Base-by-base conservation (phyloP, 2,113 vertebrate genomes). In the Tricholaema leucomelas region DNA sequence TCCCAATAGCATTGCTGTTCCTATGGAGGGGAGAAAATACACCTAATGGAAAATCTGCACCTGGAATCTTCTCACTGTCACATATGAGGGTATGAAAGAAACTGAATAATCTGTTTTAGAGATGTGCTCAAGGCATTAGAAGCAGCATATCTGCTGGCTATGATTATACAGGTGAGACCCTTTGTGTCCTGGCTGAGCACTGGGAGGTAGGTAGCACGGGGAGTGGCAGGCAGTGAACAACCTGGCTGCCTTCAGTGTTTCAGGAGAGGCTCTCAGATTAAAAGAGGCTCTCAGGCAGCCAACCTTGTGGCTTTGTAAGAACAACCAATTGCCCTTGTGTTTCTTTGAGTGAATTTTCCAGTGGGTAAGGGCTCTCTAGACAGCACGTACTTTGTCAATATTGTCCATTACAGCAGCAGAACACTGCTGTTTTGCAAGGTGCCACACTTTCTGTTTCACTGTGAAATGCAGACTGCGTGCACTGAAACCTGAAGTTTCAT, bases 21-120 rank as follows among this genome's bases (percentile, higher is more conserved):
- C 15, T 38, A 65, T 0, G 2, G 13, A 38, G 30, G 7, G 9
- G 13, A 78, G 17, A 81, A 88, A 86, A 71, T 6, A 44, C 1
- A 28, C 23, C 6, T 30, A 31, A 70, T 9, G 15, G 59, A 69
- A 60, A 59, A 56, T 4, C 10, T 78, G 8, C 8, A 52, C 13
- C 33, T 17, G 3, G 1, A 36, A 28, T 63, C 18, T 61, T 69
- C 66, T 56, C 16, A 4, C 28, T 40, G 28, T 50, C 25, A 59
- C 0, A 0, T 36, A 42, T 1, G 25, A 76, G 5, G 13, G 6
- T 10, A 30, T 4, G n/a, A 2, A 48, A 58, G 20, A 60, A 84
- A 61, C 2, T 2, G 1, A 21, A 71, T 2, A 48, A 7, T 5
- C 27, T 54, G 12, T 44, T 72, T 27, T 3, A 44, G n/a, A 65